Evolutionary conservation across 2,888 invertebrate species (phyloP), one percentile per base, ranked within the genome.

Genomic region (Acholoe squamosa): DNA sequence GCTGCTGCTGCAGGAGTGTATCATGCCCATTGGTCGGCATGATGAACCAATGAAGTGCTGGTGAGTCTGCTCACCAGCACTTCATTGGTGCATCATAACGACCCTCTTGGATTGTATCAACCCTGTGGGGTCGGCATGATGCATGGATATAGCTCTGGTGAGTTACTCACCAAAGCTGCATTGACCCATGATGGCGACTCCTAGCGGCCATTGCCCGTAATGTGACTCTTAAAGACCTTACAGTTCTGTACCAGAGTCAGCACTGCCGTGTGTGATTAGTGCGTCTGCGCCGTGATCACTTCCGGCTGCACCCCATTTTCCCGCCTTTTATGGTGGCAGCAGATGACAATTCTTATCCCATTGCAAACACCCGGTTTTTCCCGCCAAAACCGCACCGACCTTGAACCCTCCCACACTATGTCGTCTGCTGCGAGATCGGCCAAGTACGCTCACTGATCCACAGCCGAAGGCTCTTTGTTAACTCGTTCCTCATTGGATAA

Each of bases 281-380:
- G 33, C 80, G 80, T 22, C 22, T 80, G 80, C 43, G 80, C 80
- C 0, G 22, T 80, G 80, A 80, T 80, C 34, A 43, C 80, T 80
- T 80, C 80, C 80, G 80, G 80, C 80, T 34, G 80, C 80, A 43
- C 1, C 22, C 43, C 80, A n/a, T 80, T 80, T 80, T 80, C 34
- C 80, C 80, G 80, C 80, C 80, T 80, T 80, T 80, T 80, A 33
- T 43, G 80, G 43, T 34, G 80, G 16, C 25, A 22, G 34, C 80
- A 80, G 80, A 80, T 43, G 80, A 80, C 80, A 80, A 80, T 80
- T 34, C 33, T 80, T 25, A 80, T 80, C 80, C 43, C 80, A 80
- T 80, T 33, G 43, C 43, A 80, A 80, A 80, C 80, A 80, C 33
- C 34, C 80, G 12, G 34, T 25, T 33, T 80, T 80, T 80, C 34